phyloP scores from a whole-genome alignment of 2,888 invertebrate species.

The Trichogramma dendrolimi region DNA sequence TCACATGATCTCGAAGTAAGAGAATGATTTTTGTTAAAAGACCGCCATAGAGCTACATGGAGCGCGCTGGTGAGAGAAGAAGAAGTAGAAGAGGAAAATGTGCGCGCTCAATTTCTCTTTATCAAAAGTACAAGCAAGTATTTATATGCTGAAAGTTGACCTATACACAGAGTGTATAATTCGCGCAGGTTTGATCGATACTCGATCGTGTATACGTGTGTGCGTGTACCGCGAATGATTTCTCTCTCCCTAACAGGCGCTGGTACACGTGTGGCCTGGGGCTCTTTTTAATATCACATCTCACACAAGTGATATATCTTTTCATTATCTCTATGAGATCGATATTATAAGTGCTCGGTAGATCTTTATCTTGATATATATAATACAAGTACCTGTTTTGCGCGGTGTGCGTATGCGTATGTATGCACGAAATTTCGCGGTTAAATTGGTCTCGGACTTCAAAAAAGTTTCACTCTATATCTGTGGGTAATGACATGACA shows the following conservation, averaged over 20 bases:
- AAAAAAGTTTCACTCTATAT: too few relatives aligned
- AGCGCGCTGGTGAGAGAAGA: background rate
- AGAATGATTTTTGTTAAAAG: too few relatives aligned
- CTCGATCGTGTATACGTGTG: background rate
- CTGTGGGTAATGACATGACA: too few relatives aligned
- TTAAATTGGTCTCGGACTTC: too few relatives aligned
- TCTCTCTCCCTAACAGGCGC: constrained; percentile 1
- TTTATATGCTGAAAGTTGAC: background rate
- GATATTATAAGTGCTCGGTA: too few relatives aligned
- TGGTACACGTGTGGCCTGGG: too few relatives aligned
- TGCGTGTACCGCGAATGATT: background rate
- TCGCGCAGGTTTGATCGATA: constrained; percentile 20
- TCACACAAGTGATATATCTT: background rate
- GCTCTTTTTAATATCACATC: constrained; percentile 13
- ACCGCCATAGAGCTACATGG: background rate
- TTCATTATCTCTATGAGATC: background rate
- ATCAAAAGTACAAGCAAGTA: background rate
- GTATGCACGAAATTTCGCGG: too few relatives aligned
- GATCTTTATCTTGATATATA: too few relatives aligned
- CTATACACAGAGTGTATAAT: background rate
- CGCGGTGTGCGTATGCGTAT: too few relatives aligned
- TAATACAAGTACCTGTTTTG: too few relatives aligned
- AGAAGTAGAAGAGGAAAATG: background rate
- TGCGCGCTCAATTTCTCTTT: constrained; percentile 1
- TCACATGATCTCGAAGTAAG: too few relatives aligned